phyloP scores from a whole-genome alignment of 2,888 invertebrate species.

The Euplexia lucipara region DNA sequence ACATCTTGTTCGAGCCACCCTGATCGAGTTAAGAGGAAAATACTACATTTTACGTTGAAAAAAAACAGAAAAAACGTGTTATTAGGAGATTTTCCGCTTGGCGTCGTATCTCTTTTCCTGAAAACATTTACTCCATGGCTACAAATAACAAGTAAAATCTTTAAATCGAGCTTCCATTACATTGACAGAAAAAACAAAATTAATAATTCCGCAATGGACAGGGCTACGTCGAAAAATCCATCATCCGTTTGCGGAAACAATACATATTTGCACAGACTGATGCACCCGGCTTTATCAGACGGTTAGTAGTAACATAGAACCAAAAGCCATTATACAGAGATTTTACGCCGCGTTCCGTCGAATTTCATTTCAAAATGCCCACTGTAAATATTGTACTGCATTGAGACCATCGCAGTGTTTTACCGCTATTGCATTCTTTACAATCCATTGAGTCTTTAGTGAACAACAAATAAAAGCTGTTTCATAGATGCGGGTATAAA shows the following conservation, averaged over 20 bases:
- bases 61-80: conserved; percentile 2
- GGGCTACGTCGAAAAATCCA: conserved; percentile 23
- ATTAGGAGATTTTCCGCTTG: neutral
- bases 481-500: conserved; percentile 73
- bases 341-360: conserved; percentile 43
- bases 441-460: conserved; percentile 84
- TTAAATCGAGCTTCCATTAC: neutral
- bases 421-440: conserved; percentile 81
- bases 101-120: neutral
- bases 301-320: conserved; percentile 37
- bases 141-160: neutral
- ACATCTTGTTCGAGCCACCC: neutral
- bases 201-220: conserved; percentile 18
- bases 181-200: conserved; percentile 11
- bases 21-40: neutral
- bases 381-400: conserved; percentile 70
- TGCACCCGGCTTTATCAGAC: conserved; percentile 33
- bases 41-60: neutral
- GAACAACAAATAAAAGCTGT: conserved; percentile 77
- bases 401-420: conserved; percentile 74
- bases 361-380: conserved; percentile 66
- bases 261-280: conserved; percentile 27
- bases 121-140: neutral
- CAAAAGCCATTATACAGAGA: conserved; percentile 50
- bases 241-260: conserved; percentile 33